phyloP scores from a whole-genome alignment of 1,140 invertebrate species.

The Battus philenor region DNA sequence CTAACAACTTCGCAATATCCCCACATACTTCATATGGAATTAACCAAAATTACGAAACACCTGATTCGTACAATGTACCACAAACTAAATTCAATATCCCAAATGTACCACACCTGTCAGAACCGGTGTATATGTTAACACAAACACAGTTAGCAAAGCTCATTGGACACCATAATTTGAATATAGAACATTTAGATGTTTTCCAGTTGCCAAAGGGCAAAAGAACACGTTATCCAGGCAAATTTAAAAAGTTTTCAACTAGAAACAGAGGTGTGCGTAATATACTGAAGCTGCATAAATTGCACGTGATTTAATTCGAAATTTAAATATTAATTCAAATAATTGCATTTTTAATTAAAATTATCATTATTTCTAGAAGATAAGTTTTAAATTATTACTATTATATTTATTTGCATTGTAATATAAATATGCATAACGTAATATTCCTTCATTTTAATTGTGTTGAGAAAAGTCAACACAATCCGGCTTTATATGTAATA shows the following conservation, averaged over 20 bases:
- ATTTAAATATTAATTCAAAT: too few relatives aligned
- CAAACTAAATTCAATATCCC: not conserved
- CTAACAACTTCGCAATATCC: not conserved
- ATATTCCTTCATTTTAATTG: too few relatives aligned
- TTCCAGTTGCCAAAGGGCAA: slow-evolving; percentile 40
- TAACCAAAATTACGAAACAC: not conserved
- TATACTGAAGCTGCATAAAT: too few relatives aligned
- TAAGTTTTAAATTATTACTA: too few relatives aligned
- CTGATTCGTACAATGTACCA: not conserved
- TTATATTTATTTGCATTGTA: too few relatives aligned
- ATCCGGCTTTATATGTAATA: too few relatives aligned
- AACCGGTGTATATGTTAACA: slow-evolving; percentile 56
- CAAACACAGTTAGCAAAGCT: slow-evolving; percentile 50
- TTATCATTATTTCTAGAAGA: too few relatives aligned
- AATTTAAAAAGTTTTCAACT: too few relatives aligned
- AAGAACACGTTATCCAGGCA: slow-evolving; percentile 29
- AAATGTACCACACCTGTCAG: slow-evolving; percentile 15
- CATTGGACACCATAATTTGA: slow-evolving; percentile 50
- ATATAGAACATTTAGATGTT: slow-evolving; percentile 58
- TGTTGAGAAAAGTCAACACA: too few relatives aligned
- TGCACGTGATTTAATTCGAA: too few relatives aligned
- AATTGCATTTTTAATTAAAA: too few relatives aligned
- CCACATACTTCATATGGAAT: not conserved
- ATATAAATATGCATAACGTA: too few relatives aligned
- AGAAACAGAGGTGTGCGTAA: slow-evolving; percentile 36